These are phyloP conservation scores for Allygus modestus DNA, from an alignment of 2,888 invertebrate species.

Conservation along the genomic window DNA sequence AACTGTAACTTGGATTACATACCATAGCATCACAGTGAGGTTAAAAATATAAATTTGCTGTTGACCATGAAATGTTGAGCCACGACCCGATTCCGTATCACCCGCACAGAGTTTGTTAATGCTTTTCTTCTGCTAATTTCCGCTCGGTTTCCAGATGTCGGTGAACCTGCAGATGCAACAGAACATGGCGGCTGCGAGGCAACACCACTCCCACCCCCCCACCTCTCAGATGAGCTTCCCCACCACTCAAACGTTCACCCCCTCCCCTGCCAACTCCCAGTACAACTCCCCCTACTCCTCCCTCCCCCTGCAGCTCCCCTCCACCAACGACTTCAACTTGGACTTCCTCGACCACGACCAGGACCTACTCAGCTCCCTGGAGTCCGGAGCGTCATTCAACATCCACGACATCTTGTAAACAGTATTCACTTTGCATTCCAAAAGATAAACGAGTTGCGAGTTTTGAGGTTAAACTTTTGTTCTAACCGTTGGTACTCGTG, in stretches of 20 bases:
- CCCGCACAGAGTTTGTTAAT: too few relatives aligned
- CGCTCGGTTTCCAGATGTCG: slow-evolving; percentile 63
- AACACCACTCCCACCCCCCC: slow-evolving; percentile 38
- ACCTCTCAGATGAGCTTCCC: slow-evolving; percentile 52
- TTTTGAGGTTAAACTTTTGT: not conserved
- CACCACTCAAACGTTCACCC: slow-evolving; percentile 74
- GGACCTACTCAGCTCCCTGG: slow-evolving; percentile 39
- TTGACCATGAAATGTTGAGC: too few relatives aligned
- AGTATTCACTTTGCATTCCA: slow-evolving; percentile 6
- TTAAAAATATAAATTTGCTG: too few relatives aligned
- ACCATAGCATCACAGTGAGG: too few relatives aligned
- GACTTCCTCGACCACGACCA: slow-evolving; percentile 51
- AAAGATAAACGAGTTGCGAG: not conserved
- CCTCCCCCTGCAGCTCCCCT: slow-evolving; percentile 25
- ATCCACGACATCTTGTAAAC: slow-evolving; percentile 48
- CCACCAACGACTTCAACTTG: slow-evolving; percentile 50
- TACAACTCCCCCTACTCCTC: slow-evolving; percentile 81
- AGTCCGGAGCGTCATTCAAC: slow-evolving; percentile 13
- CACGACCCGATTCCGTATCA: too few relatives aligned
- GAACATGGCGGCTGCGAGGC: slow-evolving; percentile 58
- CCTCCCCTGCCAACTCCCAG: slow-evolving; percentile 77
- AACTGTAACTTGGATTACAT: too few relatives aligned
- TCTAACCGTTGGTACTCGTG: not conserved
- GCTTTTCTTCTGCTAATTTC: too few relatives aligned
- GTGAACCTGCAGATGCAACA: slow-evolving; percentile 66